Conservation (phyloP, 2,797 vertebrate genomes). For the Dipus sagitta region DNA sequence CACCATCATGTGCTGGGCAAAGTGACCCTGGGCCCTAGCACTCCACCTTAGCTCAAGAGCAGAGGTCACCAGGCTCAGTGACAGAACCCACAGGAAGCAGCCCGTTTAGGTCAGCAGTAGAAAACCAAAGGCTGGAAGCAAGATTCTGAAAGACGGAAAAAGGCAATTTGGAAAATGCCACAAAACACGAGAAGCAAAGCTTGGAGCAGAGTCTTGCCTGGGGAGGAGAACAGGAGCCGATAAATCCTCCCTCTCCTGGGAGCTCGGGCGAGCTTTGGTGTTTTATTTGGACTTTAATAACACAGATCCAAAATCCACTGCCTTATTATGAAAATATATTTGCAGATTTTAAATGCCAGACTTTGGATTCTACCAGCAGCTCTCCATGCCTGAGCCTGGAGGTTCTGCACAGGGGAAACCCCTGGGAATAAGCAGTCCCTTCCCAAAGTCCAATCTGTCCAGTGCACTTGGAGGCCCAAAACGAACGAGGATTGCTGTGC, state of each 20-base stretch:
- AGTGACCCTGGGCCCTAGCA: neutral
- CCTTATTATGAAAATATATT: conserved; percentile 56
- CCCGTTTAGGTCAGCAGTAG: neutral
- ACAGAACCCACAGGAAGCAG: neutral
- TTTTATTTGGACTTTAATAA: conserved; percentile 71
- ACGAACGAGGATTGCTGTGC: accelerated
- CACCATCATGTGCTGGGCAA: neutral
- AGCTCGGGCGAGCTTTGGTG: conserved; percentile 45
- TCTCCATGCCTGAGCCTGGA: neutral
- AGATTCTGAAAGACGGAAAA: neutral
- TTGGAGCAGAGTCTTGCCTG: neutral
- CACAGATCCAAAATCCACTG: conserved; percentile 60
- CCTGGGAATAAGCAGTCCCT: accelerated
- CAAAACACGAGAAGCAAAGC: neutral
- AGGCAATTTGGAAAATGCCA: conserved; percentile 26
- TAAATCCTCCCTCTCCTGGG: conserved; percentile 47
- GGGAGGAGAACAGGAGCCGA: neutral
- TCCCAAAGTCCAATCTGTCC: neutral
- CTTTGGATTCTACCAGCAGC: neutral
- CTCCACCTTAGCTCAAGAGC: neutral
- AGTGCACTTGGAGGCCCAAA: neutral
- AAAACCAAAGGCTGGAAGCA: neutral
- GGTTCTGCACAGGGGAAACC: neutral
- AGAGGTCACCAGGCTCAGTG: neutral
- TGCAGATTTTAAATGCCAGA: conserved; percentile 30